Evolutionary conservation across 2,888 invertebrate genomes (phyloP), one percentile per base, ranked within the genome.

Genomic region (Eristalis pertinax): DNA sequence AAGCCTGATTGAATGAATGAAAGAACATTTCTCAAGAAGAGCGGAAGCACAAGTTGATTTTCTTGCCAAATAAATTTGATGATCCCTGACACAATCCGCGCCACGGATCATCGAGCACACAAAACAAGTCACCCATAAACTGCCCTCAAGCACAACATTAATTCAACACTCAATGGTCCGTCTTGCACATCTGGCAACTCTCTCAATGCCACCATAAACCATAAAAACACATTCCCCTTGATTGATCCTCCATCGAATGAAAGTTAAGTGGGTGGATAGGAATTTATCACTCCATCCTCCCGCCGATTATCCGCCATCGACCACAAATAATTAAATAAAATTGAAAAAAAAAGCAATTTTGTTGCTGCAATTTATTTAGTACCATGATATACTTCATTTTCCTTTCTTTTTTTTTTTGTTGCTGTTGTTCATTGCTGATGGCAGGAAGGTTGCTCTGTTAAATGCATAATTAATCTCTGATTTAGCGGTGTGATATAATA

Each of bases 401-500:
- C 63, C 62, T 62, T 81, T 69, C 72, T 62, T 63, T 80, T 67
- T 24, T 68, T 63, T 62, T 8, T 32, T 10, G 32, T 26, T 26
- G 63, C 63, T 62, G 4, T 32, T 10, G 8, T 32, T 32, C 32
- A 38, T 38, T 63, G 26, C n/a, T 38, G 50, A 43, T 26, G 19
- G 80, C 56, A 56, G 56, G 35, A 38, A 26, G 41, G 26, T 26
- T 10, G 50, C 41, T 64, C 58, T 10, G 64, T 69, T 75, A 80
- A 68, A 62, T 74, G 63, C 56, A 69, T 75, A 69, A 81, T 81
- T 81, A 75, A 75, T 75, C 75, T 64, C 70, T 65, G 75, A 81
- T 81, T 81, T 67, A 73, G 58, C 26, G 74, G 62, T 58, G 29
- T 64, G 38, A 56, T 38, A 67, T 50, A 67, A 43, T n/a, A 4